A percentile compares a stretch with the other conserved stretches of the same genome.
phyloP scores from a whole-genome alignment of 2,113 vertebrate genomes.

The Triplophysa dalaica region DNA sequence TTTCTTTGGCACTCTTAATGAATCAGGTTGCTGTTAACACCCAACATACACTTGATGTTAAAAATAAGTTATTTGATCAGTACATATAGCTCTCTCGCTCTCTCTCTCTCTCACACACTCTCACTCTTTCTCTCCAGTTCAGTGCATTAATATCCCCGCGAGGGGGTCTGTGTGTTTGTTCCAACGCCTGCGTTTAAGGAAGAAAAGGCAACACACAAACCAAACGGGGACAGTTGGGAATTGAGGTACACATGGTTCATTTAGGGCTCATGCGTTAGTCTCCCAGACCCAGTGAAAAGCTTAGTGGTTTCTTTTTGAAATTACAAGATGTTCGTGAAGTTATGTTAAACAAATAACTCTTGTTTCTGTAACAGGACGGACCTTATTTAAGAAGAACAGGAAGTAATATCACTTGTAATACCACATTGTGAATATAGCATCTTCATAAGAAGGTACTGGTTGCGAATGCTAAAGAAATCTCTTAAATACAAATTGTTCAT shows the following conservation, averaged over 20 bases:
- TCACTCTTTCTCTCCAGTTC: conserved; percentile 61
- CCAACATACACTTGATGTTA: conserved; percentile 55
- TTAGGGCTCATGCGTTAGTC: conserved; percentile 65
- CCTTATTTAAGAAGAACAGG: conserved; percentile 28
- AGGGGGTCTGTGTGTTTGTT: conserved; percentile 70
- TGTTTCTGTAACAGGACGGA: conserved; percentile 15
- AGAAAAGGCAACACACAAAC: conserved; percentile 61
- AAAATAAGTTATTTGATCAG: conserved; percentile 53
- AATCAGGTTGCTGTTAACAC: conserved; percentile 9
- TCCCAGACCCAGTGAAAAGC: conserved; percentile 63
- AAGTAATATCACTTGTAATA: background rate
- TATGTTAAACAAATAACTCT: conserved; percentile 35
- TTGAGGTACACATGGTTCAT: conserved; percentile 76
- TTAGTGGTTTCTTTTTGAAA: conserved; percentile 70
- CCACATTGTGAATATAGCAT: background rate
- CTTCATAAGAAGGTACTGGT: background rate
- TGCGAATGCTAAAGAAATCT: conserved; percentile 15
- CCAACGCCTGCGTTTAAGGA: conserved; percentile 73
- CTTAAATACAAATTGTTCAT: conserved; percentile 53
- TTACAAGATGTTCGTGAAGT: conserved; percentile 49
- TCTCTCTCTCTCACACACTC: conserved; percentile 36
- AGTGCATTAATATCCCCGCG: conserved; percentile 66
- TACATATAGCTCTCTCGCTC: conserved; percentile 52
- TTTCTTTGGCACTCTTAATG: conserved; percentile 34
- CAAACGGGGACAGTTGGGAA: conserved; percentile 67